Base-by-base conservation (phyloP, 2,888 invertebrate species). In the Penaeus monodon region DNA sequence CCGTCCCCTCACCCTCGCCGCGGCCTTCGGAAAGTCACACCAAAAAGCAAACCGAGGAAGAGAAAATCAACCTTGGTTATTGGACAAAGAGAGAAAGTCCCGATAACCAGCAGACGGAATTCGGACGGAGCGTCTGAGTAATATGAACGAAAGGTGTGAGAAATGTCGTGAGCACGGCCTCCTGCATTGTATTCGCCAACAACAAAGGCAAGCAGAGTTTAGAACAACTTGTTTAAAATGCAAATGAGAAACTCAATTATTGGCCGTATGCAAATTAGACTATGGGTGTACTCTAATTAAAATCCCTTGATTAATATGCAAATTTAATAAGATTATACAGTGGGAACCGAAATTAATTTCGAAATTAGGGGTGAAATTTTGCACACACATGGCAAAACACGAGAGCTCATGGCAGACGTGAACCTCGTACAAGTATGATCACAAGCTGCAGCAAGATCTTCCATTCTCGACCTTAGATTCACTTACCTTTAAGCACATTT, bases 261-360 rank as follows among this genome's bases (percentile, higher is more conserved):
- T 96, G 96, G 96, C 96, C 96, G 96, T 96, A 96, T 96, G 96
- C 96, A 96, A 96, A 96, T 96, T 95, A 96, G 93, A 93, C 94
- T 94, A 94, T 94, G 95, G 94, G 95, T 90, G 90, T 89, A 91
- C 91, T 95, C 96, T 96, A 97, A 97, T 97, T 97, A 97, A 96
- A 97, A 97, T 96, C 96, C 96, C 96, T 96, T 97, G 96, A 97
- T 97, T 97, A 97, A 97, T 97, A 97, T 97, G 96, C 96, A 97
- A 97, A 97, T 97, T 96, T 97, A 96, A 97, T 97, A 96, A 96
- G 96, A 96, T 96, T 96, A 96, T 96, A 96, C 90, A 89, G 89
- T 90, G 90, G 90, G 89, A 89, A 89, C 90, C 90, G 88, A 90
- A 90, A 90, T 90, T 90, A 90, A 90, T 90, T 90, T 90, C 89